Evolutionary conservation across 2,113 vertebrate genomes (phyloP), one percentile per base, ranked within the genome.

Genomic region (Xenopus tropicalis): DNA sequence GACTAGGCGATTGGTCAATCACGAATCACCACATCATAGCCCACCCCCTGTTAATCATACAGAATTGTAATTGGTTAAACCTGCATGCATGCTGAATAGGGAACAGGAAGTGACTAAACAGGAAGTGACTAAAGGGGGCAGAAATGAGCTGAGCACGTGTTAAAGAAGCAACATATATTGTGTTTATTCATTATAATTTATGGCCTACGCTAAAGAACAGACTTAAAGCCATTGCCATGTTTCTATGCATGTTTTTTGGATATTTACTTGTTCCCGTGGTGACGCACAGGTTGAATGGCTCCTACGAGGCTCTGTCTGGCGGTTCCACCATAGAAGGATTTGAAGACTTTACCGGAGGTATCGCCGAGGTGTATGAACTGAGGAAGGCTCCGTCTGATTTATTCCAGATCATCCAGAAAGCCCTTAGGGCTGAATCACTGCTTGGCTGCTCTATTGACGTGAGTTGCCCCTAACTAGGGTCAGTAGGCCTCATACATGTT

Each of bases 291-390:
- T 3, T 94, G 70, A 91, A 90, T 0, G 91, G 92, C 1, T 92
- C 91, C 2, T 93, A 93, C 0, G 91, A 93, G 77, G 88, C 91
- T 72, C 90, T 94, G 0, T 21, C 84, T 2, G 92, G 90, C 20
- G 91, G 91, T 1, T 85, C 85, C 61, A 87, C 85, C 1, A 66
- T 89, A 14, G 92, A 93, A 52, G 93, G 86, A 1, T 92, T 94
- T 78, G 90, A 93, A 67, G 91, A 93, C 69, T 94, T 93, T 80
- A 93, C 91, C 0, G 93, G 92, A 6, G 90, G 90, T 54, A 90
- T 92, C 59, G 85, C 88, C 0, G 93, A 94, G 79, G 86, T 82
- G 63, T 92, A 87, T 3, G 83, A 92, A 54, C 80, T 93, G 61
- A 59, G 22, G 48, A 88, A 77, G 10, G 85, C 91, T 1, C 89